Evolutionary conservation across 2,888 invertebrate species (phyloP), one percentile per base, ranked within the genome.

Genomic region (Periphyllus acericola): DNA sequence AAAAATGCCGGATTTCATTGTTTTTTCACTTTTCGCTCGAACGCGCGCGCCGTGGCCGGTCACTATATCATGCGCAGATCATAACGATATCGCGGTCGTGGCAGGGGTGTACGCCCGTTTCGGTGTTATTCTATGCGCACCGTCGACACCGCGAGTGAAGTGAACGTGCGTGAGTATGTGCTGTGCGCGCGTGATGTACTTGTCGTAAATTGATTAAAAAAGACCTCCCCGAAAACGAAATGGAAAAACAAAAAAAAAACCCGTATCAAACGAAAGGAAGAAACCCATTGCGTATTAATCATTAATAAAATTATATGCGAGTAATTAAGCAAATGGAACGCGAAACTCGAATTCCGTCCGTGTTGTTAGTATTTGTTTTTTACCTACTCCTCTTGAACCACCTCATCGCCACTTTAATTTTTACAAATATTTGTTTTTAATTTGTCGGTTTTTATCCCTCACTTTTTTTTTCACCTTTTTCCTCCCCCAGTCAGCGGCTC

Each of bases 401-500:
- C 84, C 74, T 79, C 72, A 66, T 89, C 66, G 88, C 82, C 83
- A 78, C 68, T 76, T 40, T 75, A 52, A 19, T 80, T 75, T 85
- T 89, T 78, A 36, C 76, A 75, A 76, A 78, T 90, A 85, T 80
- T 79, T 79, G 32, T 60, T 87, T 71, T 89, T 84, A 82, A 36
- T 79, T 76, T 81, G 55, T 80, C 46, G 40, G 75, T 83, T 36
- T 55, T 17, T 87, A 36, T 88, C 29, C 60, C 40, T 76, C 46
- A 46, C n/a, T 46, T 14, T 3, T 14, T 60, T 34, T 88, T 87
- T 76, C 19, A n/a, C 1, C 32, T 83, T 75, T 76, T 75, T 55
- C 36, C 21, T 34, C 34, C n/a, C 40, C n/a, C 40, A 52, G 8
- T 29, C 75, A 9, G 60, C n/a, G 82, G 34, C 34, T 72, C 29